A percentile compares a stretch with the other conserved stretches of the same genome.
These are phyloP conservation scores for Actinia equina DNA, from an alignment of 64 coral and sea anemone genomes.

Conservation along the genomic window DNA sequence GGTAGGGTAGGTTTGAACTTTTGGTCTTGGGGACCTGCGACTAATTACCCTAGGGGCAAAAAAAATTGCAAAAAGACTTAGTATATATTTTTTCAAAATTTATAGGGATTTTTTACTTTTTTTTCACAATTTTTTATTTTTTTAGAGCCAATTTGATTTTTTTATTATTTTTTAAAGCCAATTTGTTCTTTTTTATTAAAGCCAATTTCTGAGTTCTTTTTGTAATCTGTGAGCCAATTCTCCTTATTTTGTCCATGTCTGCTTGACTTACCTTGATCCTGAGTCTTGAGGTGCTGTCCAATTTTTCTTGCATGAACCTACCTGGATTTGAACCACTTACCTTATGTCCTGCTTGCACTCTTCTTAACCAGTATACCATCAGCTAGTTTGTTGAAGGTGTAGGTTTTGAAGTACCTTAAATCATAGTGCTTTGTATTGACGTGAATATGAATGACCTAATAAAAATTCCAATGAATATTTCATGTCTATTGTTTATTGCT, in stretches of 20 bases:
- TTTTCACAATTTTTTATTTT: not conserved
- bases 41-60: not conserved
- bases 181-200: too few relatives aligned
- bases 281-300: not conserved
- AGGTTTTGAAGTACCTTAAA: not conserved
- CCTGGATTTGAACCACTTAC: not conserved
- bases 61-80: not conserved
- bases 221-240: too few relatives aligned
- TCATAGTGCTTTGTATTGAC: not conserved
- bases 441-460: not conserved
- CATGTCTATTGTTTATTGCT: not conserved
- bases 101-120: not conserved
- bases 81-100: not conserved
- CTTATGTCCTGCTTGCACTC: too few relatives aligned
- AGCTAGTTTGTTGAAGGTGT: not conserved
- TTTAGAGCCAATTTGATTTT: not conserved
- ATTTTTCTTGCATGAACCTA: not conserved
- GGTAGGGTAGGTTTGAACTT: slow-evolving; percentile 1
- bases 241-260: not conserved
- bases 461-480: slow-evolving; percentile 15
- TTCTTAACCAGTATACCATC: too few relatives aligned
- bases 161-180: too few relatives aligned
- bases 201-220: too few relatives aligned
- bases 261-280: not conserved
- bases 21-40: not conserved